These are phyloP conservation scores for Podiceps cristatus DNA, from an alignment of 2,113 vertebrate species.

Conservation along the genomic window DNA sequence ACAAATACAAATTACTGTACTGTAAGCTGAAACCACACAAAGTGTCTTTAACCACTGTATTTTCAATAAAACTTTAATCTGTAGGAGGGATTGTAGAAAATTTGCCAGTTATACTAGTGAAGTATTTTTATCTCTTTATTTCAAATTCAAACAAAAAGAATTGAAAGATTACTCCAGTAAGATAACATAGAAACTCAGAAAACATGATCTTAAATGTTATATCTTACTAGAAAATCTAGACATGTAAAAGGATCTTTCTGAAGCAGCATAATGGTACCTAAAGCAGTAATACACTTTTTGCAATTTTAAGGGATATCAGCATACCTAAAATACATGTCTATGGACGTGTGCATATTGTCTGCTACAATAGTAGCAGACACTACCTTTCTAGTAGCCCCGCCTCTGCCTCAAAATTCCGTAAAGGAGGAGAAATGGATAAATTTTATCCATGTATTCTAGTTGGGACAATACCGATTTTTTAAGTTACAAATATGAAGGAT, in stretches of 20 bases:
- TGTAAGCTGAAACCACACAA: neutral
- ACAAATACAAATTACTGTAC: neutral
- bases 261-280: neutral
- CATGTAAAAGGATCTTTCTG: neutral
- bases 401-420: neutral
- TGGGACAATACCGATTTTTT: neutral
- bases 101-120: neutral
- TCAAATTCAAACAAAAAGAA: neutral
- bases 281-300: neutral
- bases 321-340: neutral
- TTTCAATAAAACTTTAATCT: neutral
- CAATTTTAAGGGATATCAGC: neutral
- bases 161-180: neutral
- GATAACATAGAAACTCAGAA: neutral
- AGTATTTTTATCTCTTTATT: neutral
- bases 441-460: neutral
- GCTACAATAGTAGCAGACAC: neutral
- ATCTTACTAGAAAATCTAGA: neutral
- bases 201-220: neutral
- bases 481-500: constrained; percentile 6
- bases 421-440: neutral
- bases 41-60: neutral
- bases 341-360: too few species aligned
- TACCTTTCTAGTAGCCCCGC: neutral
- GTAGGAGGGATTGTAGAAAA: neutral